Evolutionary conservation across 2,888 invertebrate genomes (phyloP), one percentile per base, ranked within the genome.

Genomic region (Agriopis marginaria): DNA sequence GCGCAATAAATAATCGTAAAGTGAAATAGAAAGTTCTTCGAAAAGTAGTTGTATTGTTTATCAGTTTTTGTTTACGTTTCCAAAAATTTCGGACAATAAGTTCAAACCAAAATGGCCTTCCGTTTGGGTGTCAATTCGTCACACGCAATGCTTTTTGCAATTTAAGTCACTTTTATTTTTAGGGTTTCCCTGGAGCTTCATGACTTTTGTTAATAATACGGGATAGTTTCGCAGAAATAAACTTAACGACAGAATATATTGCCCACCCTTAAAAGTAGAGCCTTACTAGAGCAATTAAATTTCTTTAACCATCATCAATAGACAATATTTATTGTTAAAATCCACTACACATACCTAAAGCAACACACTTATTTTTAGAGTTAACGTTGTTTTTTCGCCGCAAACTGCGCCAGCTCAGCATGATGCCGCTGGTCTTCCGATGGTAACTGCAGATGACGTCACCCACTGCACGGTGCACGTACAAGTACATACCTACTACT

Each of bases 1-100:
- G 56, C 10, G 63, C 54, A 68, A 73, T 70, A 72, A 75, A 70
- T 73, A 73, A 67, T 69, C 66, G 71, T 73, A 60, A 75, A 81
- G 65, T 80, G 83, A 85, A 84, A 85, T 78, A 81, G 86, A 85
- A 85, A 85, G 84, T 80, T 56, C 40, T 42, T 74, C 51, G 49
- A 70, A 76, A 72, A 76, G 71, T 75, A 74, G 59, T 72, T 67
- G 70, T 70, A 73, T 75, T 79, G 71, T 71, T 61, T 44, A 58
- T 17, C 50, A 67, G 42, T 62, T 73, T 73, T 85, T 81, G 78
- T 80, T 80, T 78, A 66, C 67, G 68, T 54, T 68, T 73, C 74
- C 68, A 74, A 65, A 69, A 77, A 80, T 71, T 53, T 60, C 44
- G 42, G 60, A 84, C 79, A 85, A 82, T 77, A 60, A 68, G 32